phyloP scores from a whole-genome alignment of 1,140 invertebrate species.

The Periplaneta americana region DNA sequence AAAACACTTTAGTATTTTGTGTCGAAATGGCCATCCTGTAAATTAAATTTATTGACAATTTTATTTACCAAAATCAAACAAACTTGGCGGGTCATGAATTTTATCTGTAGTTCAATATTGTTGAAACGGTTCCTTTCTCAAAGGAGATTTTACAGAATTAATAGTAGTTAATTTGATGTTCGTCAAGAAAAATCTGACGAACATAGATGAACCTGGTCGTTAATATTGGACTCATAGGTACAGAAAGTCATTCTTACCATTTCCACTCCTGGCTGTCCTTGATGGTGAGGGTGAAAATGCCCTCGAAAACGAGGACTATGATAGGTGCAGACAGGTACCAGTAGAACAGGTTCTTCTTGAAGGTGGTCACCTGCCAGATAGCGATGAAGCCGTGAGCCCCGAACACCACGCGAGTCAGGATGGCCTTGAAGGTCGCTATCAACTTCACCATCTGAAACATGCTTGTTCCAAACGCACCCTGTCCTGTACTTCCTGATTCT shows the following conservation, averaged over 20 bases:
- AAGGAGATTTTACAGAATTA: too few relatives aligned
- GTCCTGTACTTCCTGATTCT: not conserved
- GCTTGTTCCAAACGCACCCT: not conserved
- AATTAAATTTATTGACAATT: too few relatives aligned
- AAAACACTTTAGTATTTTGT: too few relatives aligned
- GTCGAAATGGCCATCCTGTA: too few relatives aligned
- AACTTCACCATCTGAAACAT: not conserved
- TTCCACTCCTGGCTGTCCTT: constrained; percentile 84
- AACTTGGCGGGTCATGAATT: too few relatives aligned
- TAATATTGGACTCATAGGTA: not conserved
- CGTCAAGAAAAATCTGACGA: too few relatives aligned
- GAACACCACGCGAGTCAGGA: constrained; percentile 73
- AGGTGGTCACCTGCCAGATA: constrained; percentile 73
- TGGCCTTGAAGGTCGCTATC: constrained; percentile 70
- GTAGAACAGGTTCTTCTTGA: constrained; percentile 62
- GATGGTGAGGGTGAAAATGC: constrained; percentile 77
- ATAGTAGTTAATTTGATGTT: too few relatives aligned
- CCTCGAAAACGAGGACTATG: constrained; percentile 68
- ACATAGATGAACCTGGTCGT: too few relatives aligned
- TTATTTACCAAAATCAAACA: too few relatives aligned
- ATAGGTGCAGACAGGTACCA: constrained; percentile 74
- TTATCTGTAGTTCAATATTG: too few relatives aligned
- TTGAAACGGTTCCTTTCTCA: too few relatives aligned
- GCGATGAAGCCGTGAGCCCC: constrained; percentile 71
- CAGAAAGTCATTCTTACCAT: constrained; percentile 53